Conservation (phyloP, 2,888 invertebrate genomes). For the Spodoptera exigua region DNA sequence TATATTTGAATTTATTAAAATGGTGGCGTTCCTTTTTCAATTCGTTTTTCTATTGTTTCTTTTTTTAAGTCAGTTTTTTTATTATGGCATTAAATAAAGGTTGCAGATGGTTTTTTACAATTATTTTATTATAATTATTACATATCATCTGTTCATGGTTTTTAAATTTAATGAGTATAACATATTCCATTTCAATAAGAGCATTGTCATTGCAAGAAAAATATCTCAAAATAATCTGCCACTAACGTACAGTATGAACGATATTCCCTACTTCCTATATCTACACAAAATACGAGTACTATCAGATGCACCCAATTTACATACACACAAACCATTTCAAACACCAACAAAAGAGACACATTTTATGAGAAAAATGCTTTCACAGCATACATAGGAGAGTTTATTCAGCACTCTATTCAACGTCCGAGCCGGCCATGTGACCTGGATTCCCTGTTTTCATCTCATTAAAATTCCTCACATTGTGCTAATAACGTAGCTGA, state of each 20-base stretch:
- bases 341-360: slow-evolving; percentile 22
- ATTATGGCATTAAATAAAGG: too few species aligned
- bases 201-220: too few species aligned
- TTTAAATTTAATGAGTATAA: too few species aligned
- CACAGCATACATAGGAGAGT: slow-evolving; percentile 37
- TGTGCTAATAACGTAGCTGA: slow-evolving; percentile 50
- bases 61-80: background rate
- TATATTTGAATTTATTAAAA: slow-evolving; percentile 38
- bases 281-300: background rate
- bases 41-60: slow-evolving; percentile 11
- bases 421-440: slow-evolving; percentile 44
- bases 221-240: too few species aligned
- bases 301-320: slow-evolving; percentile 41
- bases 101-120: background rate
- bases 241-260: too few species aligned
- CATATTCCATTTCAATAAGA: too few species aligned
- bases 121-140: background rate
- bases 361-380: slow-evolving; percentile 23
- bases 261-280: too few species aligned
- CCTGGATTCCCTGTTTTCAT: slow-evolving; percentile 59
- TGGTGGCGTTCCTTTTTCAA: slow-evolving; percentile 12
- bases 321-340: slow-evolving; percentile 26
- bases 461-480: slow-evolving; percentile 61
- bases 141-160: background rate
- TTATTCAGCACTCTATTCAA: slow-evolving; percentile 50